Conservation (phyloP, 2,113 vertebrate genomes). For the Opisthocomus hoazin region DNA sequence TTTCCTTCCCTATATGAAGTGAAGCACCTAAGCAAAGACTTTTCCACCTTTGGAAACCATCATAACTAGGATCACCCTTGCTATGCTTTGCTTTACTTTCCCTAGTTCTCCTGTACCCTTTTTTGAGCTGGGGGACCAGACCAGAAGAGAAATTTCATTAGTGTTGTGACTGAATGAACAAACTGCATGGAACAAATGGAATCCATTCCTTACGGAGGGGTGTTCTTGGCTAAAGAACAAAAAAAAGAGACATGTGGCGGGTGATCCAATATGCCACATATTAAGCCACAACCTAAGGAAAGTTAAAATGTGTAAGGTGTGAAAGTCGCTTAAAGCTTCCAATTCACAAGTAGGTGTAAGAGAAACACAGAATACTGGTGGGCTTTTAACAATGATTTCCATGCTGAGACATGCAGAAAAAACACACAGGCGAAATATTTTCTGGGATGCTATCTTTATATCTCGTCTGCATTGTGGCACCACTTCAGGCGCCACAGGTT, state of each 20-base stretch:
- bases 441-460: neutral
- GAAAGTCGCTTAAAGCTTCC: neutral
- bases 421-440: neutral
- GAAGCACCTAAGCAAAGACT: neutral
- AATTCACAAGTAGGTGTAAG: neutral
- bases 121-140: neutral
- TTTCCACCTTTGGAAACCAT: neutral
- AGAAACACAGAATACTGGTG: neutral
- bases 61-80: neutral
- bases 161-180: neutral
- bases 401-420: neutral
- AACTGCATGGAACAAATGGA: neutral
- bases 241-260: neutral
- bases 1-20: neutral
- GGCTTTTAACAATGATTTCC: neutral
- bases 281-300: neutral
- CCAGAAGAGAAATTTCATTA: neutral
- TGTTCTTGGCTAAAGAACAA: neutral
- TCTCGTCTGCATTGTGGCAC: neutral
- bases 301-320: neutral
- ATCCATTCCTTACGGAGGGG: neutral
- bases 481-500: neutral
- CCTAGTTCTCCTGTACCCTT: neutral
- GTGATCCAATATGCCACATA: neutral
- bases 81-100: neutral